A percentile compares a stretch with the other conserved stretches of the same genome.
Evolutionary conservation across 2,797 vertebrate species (phyloP).

Genomic region (Astyanax mexicanus): DNA sequence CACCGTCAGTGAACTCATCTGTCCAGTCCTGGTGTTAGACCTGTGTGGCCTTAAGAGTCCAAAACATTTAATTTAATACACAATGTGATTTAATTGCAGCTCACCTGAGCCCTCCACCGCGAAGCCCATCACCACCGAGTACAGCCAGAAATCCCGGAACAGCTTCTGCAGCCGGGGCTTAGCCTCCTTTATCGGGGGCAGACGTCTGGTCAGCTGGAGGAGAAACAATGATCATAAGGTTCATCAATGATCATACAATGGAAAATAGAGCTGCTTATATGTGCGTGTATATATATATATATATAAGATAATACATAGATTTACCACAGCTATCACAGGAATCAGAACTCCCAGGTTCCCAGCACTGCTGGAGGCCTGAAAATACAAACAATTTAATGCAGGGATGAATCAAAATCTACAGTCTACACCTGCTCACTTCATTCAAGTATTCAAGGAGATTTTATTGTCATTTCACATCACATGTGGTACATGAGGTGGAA

Average conservation of each 20-base stretch:
- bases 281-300: no score
- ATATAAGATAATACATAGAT: conserved; percentile 28
- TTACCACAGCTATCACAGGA: conserved; percentile 97
- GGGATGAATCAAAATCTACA: no score
- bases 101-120: conserved; percentile 96
- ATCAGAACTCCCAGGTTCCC: conserved; percentile 98
- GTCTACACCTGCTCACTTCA: no score
- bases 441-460: no score
- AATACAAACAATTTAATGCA: background rate
- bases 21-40: no score
- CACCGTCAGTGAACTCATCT: background rate
- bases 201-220: conserved; percentile 86
- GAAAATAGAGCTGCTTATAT: background rate
- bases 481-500: no score
- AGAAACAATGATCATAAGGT: background rate
- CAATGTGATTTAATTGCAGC: background rate
- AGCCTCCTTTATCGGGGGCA: conserved; percentile 94
- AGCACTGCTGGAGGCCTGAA: conserved; percentile 95
- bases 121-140: conserved; percentile 97
- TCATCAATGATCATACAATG: background rate
- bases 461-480: no score
- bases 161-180: conserved; percentile 95
- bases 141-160: conserved; percentile 97
- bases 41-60: no score
- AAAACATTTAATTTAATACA: no score